Conservation (phyloP, 1,140 invertebrate species). For the Hermetia illucens region DNA sequence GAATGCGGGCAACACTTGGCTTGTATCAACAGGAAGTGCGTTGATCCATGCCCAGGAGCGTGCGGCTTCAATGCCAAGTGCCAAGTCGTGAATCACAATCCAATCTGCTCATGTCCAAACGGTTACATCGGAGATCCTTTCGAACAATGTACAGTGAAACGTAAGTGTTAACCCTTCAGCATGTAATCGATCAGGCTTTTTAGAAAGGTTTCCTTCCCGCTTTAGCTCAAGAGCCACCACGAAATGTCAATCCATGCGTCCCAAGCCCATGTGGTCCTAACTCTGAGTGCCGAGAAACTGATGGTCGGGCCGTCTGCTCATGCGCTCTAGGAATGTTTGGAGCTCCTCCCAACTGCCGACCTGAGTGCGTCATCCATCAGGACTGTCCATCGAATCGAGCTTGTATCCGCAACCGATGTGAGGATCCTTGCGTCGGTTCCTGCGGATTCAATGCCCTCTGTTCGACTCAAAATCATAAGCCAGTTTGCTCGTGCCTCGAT, state of each 20-base stretch:
- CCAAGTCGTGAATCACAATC: slow-evolving; percentile 68
- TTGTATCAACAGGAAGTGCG: slow-evolving; percentile 67
- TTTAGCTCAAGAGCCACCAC: slow-evolving; percentile 21
- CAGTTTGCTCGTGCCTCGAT: slow-evolving; percentile 58
- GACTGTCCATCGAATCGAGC: slow-evolving; percentile 64
- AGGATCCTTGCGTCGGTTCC: slow-evolving; percentile 66
- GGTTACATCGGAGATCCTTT: slow-evolving; percentile 70
- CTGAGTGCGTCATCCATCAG: slow-evolving; percentile 62
- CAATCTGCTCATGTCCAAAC: slow-evolving; percentile 66
- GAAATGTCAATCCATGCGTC: slow-evolving; percentile 47
- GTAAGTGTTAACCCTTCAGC: slow-evolving; percentile 37
- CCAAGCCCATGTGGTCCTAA: slow-evolving; percentile 74
- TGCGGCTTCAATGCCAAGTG: slow-evolving; percentile 68
- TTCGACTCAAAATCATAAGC: slow-evolving; percentile 57
- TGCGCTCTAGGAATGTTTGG: slow-evolving; percentile 67
- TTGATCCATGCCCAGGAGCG: slow-evolving; percentile 63
- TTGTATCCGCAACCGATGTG: slow-evolving; percentile 61
- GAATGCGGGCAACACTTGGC: slow-evolving; percentile 57
- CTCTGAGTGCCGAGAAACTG: slow-evolving; percentile 55
- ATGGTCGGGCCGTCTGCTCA: slow-evolving; percentile 55
- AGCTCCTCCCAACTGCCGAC: slow-evolving; percentile 63
- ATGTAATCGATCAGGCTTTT: not conserved
- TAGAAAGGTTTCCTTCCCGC: not conserved
- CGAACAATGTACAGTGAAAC: slow-evolving; percentile 51
- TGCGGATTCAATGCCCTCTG: slow-evolving; percentile 73